Percentiles rank a stretch among this genome's conserved stretches.
These are phyloP conservation scores for Bos indicus DNA, from an alignment of 2,113 vertebrate species.

Conservation along the genomic window DNA sequence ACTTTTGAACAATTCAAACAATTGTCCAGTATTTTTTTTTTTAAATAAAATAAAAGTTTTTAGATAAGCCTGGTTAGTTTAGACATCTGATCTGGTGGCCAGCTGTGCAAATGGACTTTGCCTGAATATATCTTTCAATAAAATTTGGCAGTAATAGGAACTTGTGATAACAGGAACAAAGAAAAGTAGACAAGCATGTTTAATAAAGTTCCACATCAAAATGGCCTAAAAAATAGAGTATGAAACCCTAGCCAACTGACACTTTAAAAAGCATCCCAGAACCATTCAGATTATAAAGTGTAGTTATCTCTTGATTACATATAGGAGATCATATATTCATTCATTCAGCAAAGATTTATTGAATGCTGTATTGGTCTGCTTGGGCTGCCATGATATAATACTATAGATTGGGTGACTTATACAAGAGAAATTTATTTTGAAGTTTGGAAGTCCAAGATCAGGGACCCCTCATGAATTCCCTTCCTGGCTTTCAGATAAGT, in stretches of 20 bases:
- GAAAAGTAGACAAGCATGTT: neutral
- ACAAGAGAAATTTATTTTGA: neutral
- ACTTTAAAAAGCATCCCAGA: neutral
- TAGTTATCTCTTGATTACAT: neutral
- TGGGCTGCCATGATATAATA: neutral
- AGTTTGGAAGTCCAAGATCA: neutral
- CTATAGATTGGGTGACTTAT: too few species aligned
- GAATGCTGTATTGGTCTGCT: neutral
- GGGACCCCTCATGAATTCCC: neutral
- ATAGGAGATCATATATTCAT: neutral
- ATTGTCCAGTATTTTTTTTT: neutral
- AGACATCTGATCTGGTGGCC: neutral
- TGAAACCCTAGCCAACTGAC: neutral
- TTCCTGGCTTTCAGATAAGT: neutral
- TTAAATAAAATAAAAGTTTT: neutral
- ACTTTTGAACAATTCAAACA: slow-evolving; percentile 1
- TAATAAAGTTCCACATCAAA: neutral
- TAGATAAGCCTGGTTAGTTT: neutral
- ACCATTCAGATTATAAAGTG: neutral
- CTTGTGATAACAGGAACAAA: neutral
- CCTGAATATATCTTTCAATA: slow-evolving; percentile 6
- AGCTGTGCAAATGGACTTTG: slow-evolving; percentile 13
- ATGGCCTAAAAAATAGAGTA: neutral
- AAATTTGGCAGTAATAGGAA: neutral
- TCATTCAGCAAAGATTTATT: neutral